Evolutionary conservation across 2,888 invertebrate species (phyloP).

Genomic region (Drosophila testacea): DNA sequence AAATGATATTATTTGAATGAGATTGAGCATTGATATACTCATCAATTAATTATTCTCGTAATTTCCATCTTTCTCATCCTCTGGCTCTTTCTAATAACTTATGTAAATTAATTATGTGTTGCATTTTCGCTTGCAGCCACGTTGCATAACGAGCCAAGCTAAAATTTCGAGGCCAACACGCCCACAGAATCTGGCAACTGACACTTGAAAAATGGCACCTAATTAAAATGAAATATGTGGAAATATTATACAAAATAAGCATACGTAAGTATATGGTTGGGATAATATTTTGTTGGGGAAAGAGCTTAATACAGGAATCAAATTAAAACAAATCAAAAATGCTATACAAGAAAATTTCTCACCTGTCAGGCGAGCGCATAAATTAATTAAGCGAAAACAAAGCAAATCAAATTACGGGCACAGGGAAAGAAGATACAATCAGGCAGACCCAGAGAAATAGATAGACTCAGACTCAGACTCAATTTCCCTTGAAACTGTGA

Average conservation of each 20-base stretch:
- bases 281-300: constrained; percentile 5
- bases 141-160: constrained; percentile 50
- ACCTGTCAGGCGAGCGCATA: constrained; percentile 63
- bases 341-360: constrained; percentile 44
- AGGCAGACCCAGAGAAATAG: constrained; percentile 2
- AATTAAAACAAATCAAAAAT: constrained; percentile 62
- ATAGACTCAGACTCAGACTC: constrained; percentile 67
- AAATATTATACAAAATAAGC: constrained; percentile 57
- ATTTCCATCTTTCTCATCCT: background rate
- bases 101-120: constrained; percentile 54
- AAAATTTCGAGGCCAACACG: constrained; percentile 44
- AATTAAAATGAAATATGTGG: constrained; percentile 65
- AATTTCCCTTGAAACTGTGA: constrained; percentile 74
- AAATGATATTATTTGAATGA: constrained; percentile 37
- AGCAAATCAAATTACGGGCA: constrained; percentile 44
- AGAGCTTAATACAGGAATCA: constrained; percentile 53
- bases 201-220: constrained; percentile 57
- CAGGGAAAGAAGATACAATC: constrained; percentile 55
- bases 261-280: constrained; percentile 13
- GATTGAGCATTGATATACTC: constrained; percentile 27
- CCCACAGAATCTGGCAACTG: constrained; percentile 46
- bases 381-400: constrained; percentile 64
- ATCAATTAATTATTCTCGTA: constrained; percentile 34
- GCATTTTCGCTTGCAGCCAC: constrained; percentile 50
- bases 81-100: constrained; percentile 22